Percentiles rank a stretch among this genome's conserved stretches.
Conservation (phyloP, 2,797 vertebrate species). For the Neosilurus hyrtlii region DNA sequence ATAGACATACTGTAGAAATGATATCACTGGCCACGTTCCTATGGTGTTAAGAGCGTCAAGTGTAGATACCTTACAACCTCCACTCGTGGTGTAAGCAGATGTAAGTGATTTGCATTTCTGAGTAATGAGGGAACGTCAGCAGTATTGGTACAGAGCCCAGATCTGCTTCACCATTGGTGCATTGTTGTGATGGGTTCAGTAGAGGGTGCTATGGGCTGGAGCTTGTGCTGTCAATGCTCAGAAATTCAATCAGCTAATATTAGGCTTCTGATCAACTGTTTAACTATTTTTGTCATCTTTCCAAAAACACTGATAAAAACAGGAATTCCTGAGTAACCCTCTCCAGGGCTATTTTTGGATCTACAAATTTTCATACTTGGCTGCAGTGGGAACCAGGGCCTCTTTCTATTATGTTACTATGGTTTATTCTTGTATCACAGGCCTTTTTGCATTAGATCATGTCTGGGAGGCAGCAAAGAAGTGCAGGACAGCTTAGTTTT, state of each 20-base stretch:
- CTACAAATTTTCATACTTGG: not conserved
- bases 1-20: not conserved
- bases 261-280: constrained; percentile 16
- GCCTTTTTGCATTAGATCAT: constrained; percentile 29
- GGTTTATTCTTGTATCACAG: not conserved
- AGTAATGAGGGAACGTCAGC: not conserved
- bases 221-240: not conserved
- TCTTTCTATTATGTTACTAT: constrained; percentile 3
- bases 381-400: not conserved
- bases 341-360: not conserved
- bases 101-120: not conserved
- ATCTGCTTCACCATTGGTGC: not conserved
- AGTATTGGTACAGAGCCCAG: not conserved
- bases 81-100: not conserved
- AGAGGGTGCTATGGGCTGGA: constrained; percentile 26
- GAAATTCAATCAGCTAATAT: constrained; percentile 7
- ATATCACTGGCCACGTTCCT: not conserved
- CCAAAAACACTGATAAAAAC: constrained; percentile 19
- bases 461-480: constrained; percentile 19
- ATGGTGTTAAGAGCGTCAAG: not conserved
- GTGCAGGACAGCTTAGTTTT: not conserved
- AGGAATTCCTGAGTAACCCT: constrained; percentile 2
- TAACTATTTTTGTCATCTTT: constrained; percentile 24
- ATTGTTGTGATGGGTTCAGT: constrained; percentile 19
- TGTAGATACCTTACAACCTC: not conserved